A percentile compares a stretch with the other conserved stretches of the same genome.
phyloP scores from a whole-genome alignment of 2,888 invertebrate genomes.

The Trichacis sp. region DNA sequence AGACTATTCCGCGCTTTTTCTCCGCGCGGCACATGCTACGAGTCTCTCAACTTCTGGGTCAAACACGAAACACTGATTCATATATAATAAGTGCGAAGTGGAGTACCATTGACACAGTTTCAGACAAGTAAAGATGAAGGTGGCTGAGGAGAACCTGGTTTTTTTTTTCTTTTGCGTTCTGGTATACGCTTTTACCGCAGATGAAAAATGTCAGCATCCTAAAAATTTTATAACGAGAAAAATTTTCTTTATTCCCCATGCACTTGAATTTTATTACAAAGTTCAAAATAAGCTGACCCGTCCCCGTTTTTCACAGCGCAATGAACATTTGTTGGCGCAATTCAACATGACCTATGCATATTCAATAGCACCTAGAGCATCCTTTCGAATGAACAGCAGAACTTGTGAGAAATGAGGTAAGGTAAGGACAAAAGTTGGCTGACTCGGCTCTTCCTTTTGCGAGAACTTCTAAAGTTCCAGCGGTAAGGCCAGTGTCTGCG shows the following conservation, averaged over 20 bases:
- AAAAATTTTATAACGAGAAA: no score
- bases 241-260: no score
- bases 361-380: slow-evolving; percentile 54
- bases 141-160: slow-evolving; percentile 5
- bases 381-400: slow-evolving; percentile 31
- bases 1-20: neutral
- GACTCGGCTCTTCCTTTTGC: slow-evolving; percentile 50
- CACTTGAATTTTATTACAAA: no score
- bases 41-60: slow-evolving; percentile 18
- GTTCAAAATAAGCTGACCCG: slow-evolving; percentile 49
- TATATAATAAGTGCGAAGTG: slow-evolving; percentile 23
- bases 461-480: slow-evolving; percentile 52
- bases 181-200: no score
- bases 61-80: slow-evolving; percentile 21
- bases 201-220: no score
- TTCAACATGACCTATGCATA: slow-evolving; percentile 64
- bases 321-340: slow-evolving; percentile 54
- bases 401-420: slow-evolving; percentile 27
- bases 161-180: neutral
- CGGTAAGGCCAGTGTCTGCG: slow-evolving; percentile 38
- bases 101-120: slow-evolving; percentile 26
- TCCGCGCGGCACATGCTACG: neutral
- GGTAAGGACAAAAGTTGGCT: slow-evolving; percentile 55
- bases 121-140: slow-evolving; percentile 6
- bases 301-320: slow-evolving; percentile 11